These are phyloP conservation scores for Leucoraja ocellata DNA, from an alignment of 2,797 vertebrate genomes.

Conservation along the genomic window DNA sequence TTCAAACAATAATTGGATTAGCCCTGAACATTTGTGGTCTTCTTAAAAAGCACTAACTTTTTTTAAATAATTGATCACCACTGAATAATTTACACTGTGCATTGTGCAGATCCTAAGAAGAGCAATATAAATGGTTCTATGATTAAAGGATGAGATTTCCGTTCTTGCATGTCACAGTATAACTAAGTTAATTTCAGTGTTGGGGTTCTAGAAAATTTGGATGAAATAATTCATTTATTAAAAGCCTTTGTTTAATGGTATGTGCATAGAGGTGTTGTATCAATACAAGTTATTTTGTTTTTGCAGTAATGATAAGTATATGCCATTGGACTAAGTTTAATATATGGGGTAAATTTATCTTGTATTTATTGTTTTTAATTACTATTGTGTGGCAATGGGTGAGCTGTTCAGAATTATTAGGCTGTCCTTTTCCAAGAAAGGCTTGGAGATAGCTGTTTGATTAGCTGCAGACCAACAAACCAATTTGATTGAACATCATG, in stretches of 20 bases:
- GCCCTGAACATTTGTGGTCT: slow-evolving; percentile 4
- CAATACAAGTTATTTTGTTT: too few relatives aligned
- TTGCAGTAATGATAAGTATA: too few relatives aligned
- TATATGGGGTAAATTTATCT: neutral
- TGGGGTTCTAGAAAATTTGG: neutral
- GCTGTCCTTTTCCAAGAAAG: neutral
- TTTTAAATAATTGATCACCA: slow-evolving; percentile 23
- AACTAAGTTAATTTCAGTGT: neutral
- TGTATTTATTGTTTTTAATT: neutral
- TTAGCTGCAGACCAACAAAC: neutral
- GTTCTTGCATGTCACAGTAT: neutral
- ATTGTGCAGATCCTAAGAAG: neutral
- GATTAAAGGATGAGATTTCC: neutral
- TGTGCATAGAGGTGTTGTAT: too few relatives aligned
- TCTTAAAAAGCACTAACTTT: slow-evolving; percentile 9
- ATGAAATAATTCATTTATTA: neutral
- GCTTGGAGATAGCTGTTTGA: neutral
- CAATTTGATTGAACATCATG: neutral
- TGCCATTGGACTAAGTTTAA: neutral
- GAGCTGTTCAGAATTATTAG: neutral
- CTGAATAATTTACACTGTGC: slow-evolving; percentile 23
- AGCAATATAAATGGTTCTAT: neutral
- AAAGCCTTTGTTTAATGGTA: too few relatives aligned
- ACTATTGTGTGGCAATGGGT: neutral
- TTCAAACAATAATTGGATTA: neutral